These are phyloP conservation scores for Campoplex nolae DNA, from an alignment of 2,888 invertebrate species.

Conservation along the genomic window DNA sequence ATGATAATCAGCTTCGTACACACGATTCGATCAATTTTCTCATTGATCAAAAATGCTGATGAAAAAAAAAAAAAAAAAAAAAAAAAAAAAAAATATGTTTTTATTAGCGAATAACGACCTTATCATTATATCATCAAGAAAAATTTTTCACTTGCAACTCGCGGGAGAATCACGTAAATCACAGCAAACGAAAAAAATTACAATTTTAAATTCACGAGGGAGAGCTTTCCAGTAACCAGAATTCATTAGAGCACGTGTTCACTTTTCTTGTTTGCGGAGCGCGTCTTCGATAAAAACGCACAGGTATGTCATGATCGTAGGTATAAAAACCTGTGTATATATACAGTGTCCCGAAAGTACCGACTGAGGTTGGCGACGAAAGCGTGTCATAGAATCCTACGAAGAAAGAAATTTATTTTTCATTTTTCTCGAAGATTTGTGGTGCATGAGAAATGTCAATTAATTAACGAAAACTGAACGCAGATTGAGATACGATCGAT, in stretches of 20 bases:
- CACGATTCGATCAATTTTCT: not conserved
- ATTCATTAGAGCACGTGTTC: slow-evolving; percentile 51
- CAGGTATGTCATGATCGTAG: slow-evolving; percentile 53
- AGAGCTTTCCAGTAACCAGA: slow-evolving; percentile 44
- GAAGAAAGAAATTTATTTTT: too few relatives aligned
- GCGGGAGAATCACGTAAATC: not conserved
- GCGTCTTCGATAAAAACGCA: slow-evolving; percentile 62
- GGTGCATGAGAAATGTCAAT: too few relatives aligned
- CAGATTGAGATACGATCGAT: too few relatives aligned
- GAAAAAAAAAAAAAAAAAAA: not conserved
- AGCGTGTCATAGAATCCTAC: not conserved
- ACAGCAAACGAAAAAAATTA: slow-evolving; percentile 12
- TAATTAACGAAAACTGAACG: too few relatives aligned
- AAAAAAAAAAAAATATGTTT: not conserved
- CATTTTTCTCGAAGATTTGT: too few relatives aligned
- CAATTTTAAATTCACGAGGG: slow-evolving; percentile 21
- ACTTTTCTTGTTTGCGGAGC: slow-evolving; percentile 48
- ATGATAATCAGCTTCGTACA: not conserved
- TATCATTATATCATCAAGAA: not conserved
- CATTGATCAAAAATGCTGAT: not conserved
- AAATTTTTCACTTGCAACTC: not conserved
- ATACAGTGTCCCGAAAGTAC: not conserved
- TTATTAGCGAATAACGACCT: not conserved
- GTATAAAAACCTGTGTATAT: not conserved
- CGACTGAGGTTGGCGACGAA: not conserved